phyloP scores from a whole-genome alignment of 2,888 invertebrate species.

The Hypena proboscidalis region DNA sequence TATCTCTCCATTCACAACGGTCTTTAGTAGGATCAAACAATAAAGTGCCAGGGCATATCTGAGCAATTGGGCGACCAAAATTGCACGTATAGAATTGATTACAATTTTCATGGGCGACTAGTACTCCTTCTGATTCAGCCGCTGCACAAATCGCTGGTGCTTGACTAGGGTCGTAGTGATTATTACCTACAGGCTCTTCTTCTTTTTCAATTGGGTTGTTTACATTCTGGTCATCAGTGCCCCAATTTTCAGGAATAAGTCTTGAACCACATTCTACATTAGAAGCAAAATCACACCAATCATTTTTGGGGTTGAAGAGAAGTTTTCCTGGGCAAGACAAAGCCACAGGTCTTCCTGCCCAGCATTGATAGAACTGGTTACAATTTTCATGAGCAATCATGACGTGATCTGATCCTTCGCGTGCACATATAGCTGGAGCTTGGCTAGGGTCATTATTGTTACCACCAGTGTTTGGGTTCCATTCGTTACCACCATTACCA shows the following conservation, averaged over 20 bases:
- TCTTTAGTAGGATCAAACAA: conserved; percentile 41
- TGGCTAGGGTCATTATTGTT: conserved; percentile 30
- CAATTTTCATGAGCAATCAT: conserved; percentile 50
- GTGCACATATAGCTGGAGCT: conserved; percentile 45
- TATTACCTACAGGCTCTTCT: conserved; percentile 29
- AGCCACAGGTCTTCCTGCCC: conserved; percentile 35
- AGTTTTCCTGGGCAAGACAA: conserved; percentile 32
- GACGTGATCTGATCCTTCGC: conserved; percentile 36
- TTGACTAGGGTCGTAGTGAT: conserved; percentile 41
- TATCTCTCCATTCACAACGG: conserved; percentile 47
- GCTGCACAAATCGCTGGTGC: conserved; percentile 46
- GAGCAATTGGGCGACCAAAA: conserved; percentile 38
- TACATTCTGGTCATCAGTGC: neutral
- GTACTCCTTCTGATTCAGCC: conserved; percentile 38
- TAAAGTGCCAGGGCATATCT: conserved; percentile 34
- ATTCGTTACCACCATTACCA: conserved; percentile 1
- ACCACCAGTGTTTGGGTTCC: conserved; percentile 13
- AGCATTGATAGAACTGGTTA: conserved; percentile 48
- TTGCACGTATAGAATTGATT: conserved; percentile 52
- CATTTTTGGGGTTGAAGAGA: conserved; percentile 38
- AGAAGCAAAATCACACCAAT: conserved; percentile 43
- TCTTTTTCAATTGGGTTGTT: conserved; percentile 3
- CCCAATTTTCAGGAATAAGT: neutral
- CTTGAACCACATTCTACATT: conserved; percentile 44
- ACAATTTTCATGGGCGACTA: conserved; percentile 55